These are phyloP conservation scores for Aurelia aurita DNA, from an alignment of 30 jellyfish, hydroid and myxozoan species.

Conservation along the genomic window DNA sequence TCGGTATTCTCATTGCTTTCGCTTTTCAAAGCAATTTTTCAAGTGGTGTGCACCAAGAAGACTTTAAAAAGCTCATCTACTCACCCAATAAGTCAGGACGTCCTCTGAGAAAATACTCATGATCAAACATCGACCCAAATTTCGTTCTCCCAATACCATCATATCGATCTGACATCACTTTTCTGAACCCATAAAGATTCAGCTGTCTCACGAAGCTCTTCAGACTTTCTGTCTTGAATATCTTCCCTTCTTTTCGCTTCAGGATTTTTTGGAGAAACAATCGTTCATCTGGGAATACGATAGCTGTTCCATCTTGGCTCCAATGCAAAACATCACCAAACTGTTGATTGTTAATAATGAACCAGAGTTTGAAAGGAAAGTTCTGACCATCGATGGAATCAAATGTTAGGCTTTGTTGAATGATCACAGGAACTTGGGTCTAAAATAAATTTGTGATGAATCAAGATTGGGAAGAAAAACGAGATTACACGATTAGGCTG, in stretches of 20 bases:
- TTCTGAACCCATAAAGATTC: conserved; percentile 93
- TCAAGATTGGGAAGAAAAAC: background rate
- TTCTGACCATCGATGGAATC: conserved; percentile 91
- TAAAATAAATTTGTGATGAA: background rate
- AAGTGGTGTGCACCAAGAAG: too few species aligned
- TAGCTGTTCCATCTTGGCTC: conserved; percentile 92
- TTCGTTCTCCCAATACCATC: conserved; percentile 59
- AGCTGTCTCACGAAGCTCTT: conserved; percentile 96
- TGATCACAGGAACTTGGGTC: conserved; percentile 62
- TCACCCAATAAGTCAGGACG: conserved; percentile 82
- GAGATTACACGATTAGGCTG: background rate
- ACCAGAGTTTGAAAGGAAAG: conserved; percentile 95
- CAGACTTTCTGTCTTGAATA: conserved; percentile 92
- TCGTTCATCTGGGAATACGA: conserved; percentile 84
- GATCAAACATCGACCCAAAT: conserved; percentile 81
- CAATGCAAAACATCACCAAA: conserved; percentile 84
- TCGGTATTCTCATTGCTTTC: too few species aligned
- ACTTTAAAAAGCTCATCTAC: background rate
- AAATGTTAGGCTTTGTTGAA: conserved; percentile 72
- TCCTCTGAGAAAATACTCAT: conserved; percentile 65
- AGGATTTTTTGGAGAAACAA: conserved; percentile 78
- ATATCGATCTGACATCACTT: conserved; percentile 73
- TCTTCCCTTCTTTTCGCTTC: conserved; percentile 74
- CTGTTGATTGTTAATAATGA: conserved; percentile 71
- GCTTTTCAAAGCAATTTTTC: too few species aligned